phyloP scores from a whole-genome alignment of 2,113 vertebrate species.

The Danionella cerebrum region DNA sequence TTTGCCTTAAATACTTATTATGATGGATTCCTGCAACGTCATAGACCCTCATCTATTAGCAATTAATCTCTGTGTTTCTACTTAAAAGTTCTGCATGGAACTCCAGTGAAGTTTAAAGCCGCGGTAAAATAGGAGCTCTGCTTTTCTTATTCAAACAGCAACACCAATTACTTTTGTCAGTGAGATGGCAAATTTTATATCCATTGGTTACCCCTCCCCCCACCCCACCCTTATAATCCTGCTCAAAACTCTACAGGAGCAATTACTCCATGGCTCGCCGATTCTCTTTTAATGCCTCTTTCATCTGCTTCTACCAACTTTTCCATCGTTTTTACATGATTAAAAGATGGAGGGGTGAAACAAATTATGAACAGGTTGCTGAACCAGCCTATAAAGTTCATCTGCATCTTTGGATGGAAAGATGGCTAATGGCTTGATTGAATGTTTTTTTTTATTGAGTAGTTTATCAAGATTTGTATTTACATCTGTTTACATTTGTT shows the following conservation, averaged over 20 bases:
- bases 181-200: conserved; percentile 37
- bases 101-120: conserved; percentile 15
- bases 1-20: conserved; percentile 21
- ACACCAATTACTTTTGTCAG: conserved; percentile 44
- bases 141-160: conserved; percentile 24
- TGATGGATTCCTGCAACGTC: conserved; percentile 4
- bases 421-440: too few relatives aligned
- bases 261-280: conserved; percentile 29
- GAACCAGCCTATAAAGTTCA: conserved; percentile 27
- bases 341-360: conserved; percentile 44
- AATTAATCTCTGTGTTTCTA: conserved; percentile 27
- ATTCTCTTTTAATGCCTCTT: conserved; percentile 37
- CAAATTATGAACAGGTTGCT: conserved; percentile 40
- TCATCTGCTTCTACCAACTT: conserved; percentile 27
- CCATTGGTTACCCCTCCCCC: conserved; percentile 21
- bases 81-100: conserved; percentile 21
- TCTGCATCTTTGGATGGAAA: too few relatives aligned
- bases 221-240: conserved; percentile 35
- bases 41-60: conserved; percentile 18
- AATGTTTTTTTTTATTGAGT: too few relatives aligned
- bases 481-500: too few relatives aligned
- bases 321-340: conserved; percentile 38
- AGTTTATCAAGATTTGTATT: too few relatives aligned
- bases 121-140: conserved; percentile 2
- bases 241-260: conserved; percentile 29